phyloP scores from a whole-genome alignment of 2,113 vertebrate genomes.

The Aldabrachelys gigantea region DNA sequence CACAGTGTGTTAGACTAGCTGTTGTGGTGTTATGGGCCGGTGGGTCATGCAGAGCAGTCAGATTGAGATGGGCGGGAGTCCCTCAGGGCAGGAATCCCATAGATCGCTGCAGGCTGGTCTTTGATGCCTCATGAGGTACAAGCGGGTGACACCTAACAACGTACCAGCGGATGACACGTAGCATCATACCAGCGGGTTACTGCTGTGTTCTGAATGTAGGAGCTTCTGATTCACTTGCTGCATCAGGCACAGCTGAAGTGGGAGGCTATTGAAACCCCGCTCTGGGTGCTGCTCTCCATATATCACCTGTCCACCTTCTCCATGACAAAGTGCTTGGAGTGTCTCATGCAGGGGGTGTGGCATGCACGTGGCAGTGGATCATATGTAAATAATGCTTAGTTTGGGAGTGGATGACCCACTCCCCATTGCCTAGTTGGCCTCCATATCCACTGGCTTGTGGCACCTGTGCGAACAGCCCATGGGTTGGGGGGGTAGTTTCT shows the following conservation, averaged over 20 bases:
- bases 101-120: not conserved
- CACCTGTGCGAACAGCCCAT: not conserved
- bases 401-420: not conserved
- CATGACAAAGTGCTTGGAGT: not conserved
- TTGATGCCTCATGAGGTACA: not conserved
- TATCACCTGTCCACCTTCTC: not conserved
- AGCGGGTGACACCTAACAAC: not conserved
- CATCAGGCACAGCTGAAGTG: not conserved
- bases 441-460: not conserved
- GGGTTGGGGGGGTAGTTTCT: fast-evolving
- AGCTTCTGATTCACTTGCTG: not conserved
- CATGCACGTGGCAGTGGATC: not conserved
- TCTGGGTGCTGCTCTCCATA: not conserved
- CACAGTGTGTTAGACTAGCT: fast-evolving
- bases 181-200: not conserved
- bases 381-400: not conserved
- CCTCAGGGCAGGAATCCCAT: not conserved
- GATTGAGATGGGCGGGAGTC: not conserved
- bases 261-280: not conserved
- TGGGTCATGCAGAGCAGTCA: not conserved
- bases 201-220: not conserved
- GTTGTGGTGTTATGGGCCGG: not conserved
- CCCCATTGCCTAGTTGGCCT: not conserved
- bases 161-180: not conserved
- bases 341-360: not conserved